These are phyloP conservation scores for Lacerta viridis DNA, from an alignment of 2,797 vertebrate genomes.

Conservation along the genomic window DNA sequence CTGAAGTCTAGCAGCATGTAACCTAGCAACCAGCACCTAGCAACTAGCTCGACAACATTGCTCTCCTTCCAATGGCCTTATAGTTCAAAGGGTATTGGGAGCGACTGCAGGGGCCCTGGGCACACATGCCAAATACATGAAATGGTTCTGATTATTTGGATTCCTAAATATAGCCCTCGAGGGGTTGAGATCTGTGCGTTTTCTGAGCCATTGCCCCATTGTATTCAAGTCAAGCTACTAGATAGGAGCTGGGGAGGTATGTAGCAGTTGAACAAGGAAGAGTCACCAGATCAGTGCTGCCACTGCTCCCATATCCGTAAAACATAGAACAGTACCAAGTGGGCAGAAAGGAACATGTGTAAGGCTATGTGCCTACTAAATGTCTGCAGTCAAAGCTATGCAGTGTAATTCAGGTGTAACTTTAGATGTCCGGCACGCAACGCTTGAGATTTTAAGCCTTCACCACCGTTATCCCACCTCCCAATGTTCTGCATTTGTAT, in stretches of 20 bases:
- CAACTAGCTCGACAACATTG: constrained; percentile 56
- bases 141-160: not conserved
- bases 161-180: not conserved
- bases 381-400: too few relatives aligned
- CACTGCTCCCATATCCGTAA: not conserved
- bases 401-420: not conserved
- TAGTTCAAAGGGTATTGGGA: constrained; percentile 10
- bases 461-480: too few relatives aligned
- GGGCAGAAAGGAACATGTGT: not conserved
- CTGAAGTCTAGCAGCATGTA: constrained; percentile 53
- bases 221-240: not conserved
- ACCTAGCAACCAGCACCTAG: constrained; percentile 68
- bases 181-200: not conserved
- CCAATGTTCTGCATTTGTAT: not conserved
- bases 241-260: not conserved
- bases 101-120: not conserved
- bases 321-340: not conserved
- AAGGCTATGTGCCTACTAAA: not conserved
- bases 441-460: not conserved
- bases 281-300: not conserved
- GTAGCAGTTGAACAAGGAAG: not conserved
- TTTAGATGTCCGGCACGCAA: not conserved
- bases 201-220: not conserved
- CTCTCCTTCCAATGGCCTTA: not conserved
- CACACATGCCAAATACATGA: not conserved